These are phyloP conservation scores for Kuschelorhynchus macadamiae DNA, from an alignment of 2,888 invertebrate genomes.

Conservation along the genomic window DNA sequence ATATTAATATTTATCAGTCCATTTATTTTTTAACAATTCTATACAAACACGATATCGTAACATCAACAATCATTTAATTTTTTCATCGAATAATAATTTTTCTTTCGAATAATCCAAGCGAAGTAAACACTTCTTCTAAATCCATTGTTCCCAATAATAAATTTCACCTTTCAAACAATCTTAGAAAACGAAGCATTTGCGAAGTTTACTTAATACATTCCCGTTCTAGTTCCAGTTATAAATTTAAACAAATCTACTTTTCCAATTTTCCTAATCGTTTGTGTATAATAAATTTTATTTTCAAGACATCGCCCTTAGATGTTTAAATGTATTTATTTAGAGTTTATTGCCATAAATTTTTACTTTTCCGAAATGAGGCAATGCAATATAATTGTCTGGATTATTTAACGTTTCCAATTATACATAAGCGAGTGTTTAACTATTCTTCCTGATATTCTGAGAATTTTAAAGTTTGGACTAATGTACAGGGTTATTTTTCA, in stretches of 20 bases:
- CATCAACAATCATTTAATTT: no score
- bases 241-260: slow-evolving; percentile 35
- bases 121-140: slow-evolving; percentile 19
- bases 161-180: slow-evolving; percentile 32
- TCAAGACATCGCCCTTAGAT: slow-evolving; percentile 28
- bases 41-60: no score
- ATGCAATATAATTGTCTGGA: no score
- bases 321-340: slow-evolving; percentile 32
- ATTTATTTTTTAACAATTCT: no score
- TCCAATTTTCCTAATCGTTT: slow-evolving; percentile 41
- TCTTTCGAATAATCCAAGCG: slow-evolving; percentile 6
- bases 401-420: no score
- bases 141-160: slow-evolving; percentile 36
- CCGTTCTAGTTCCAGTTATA: slow-evolving; percentile 32
- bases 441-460: no score
- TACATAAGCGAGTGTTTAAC: no score
- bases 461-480: no score
- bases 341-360: slow-evolving; percentile 29
- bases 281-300: slow-evolving; percentile 39
- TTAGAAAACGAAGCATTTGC: slow-evolving; percentile 21
- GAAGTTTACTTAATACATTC: slow-evolving; percentile 29
- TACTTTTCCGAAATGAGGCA: background rate
- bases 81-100: slow-evolving; percentile 17
- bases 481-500: no score
- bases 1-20: no score